phyloP scores from a whole-genome alignment of 2,888 invertebrate species.

The Tetragonula carbonaria region DNA sequence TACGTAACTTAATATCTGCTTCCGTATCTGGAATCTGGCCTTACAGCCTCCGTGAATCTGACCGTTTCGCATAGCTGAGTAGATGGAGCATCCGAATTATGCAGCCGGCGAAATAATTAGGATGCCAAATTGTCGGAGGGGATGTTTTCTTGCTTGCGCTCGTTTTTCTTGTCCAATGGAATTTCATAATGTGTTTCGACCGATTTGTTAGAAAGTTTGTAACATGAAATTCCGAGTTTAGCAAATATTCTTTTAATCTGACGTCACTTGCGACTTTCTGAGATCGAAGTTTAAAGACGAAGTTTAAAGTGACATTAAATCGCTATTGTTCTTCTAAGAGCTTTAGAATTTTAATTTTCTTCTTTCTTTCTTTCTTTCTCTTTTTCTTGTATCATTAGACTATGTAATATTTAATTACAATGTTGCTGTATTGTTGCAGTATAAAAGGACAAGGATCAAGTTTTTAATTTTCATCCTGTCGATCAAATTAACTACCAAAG shows the following conservation, averaged over 20 bases:
- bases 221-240: not conserved
- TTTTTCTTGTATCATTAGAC: too few species aligned
- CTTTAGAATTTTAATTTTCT: too few species aligned
- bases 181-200: not conserved
- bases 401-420: too few species aligned
- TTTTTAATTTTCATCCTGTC: not conserved
- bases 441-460: not conserved
- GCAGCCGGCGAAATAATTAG: slow-evolving; percentile 51
- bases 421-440: too few species aligned
- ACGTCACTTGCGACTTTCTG: not conserved
- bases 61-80: slow-evolving; percentile 51
- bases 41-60: slow-evolving; percentile 26
- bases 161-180: not conserved
- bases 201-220: not conserved
- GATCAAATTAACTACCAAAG: not conserved
- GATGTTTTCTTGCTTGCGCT: slow-evolving; percentile 10
- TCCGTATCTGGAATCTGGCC: slow-evolving; percentile 42
- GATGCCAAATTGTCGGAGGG: slow-evolving; percentile 26
- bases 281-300: not conserved
- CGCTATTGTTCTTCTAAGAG: too few species aligned
- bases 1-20: slow-evolving; percentile 48
- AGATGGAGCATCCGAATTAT: slow-evolving; percentile 44
- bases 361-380: too few species aligned
- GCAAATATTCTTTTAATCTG: not conserved
- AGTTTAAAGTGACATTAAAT: not conserved